Conservation (phyloP, 2,888 invertebrate genomes). For the Liopterus haemorrhoidalis region DNA sequence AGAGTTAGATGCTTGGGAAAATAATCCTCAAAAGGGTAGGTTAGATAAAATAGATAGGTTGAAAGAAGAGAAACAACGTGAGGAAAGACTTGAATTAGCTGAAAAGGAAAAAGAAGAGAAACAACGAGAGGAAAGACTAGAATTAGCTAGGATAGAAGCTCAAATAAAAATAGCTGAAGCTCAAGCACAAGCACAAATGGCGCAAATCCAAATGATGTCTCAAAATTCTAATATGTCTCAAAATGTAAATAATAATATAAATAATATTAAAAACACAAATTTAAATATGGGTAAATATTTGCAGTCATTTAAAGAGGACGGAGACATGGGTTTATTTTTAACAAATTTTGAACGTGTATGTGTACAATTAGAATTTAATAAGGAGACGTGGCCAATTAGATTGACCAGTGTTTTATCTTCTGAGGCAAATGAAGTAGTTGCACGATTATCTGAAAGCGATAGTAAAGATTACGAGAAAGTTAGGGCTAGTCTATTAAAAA, state of each 20-base stretch:
- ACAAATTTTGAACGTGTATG: slow-evolving; percentile 8
- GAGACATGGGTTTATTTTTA: slow-evolving; percentile 8
- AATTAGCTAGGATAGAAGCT: slow-evolving; percentile 5
- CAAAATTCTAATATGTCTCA: background rate
- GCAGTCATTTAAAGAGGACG: background rate
- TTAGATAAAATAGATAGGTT: background rate
- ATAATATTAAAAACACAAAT: background rate
- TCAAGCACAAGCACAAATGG: slow-evolving; percentile 7
- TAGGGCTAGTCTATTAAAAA: background rate
- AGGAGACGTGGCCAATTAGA: background rate
- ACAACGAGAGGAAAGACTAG: background rate
- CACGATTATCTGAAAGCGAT: background rate
- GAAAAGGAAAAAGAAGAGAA: background rate
- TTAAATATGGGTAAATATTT: slow-evolving; percentile 7
- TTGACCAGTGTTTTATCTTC: slow-evolving; percentile 4
- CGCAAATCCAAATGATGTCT: too few relatives aligned
- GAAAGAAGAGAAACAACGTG: background rate
- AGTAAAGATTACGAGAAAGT: slow-evolving; percentile 6
- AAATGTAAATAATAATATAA: background rate
- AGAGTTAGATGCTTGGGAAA: background rate
- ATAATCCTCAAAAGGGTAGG: slow-evolving; percentile 5
- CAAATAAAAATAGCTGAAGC: slow-evolving; percentile 1
- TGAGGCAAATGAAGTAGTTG: slow-evolving; percentile 1
- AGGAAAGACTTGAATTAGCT: background rate
- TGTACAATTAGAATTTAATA: slow-evolving; percentile 3